Evolutionary conservation across 1,140 invertebrate genomes (phyloP).

Genomic region (Bactericera cockerelli): DNA sequence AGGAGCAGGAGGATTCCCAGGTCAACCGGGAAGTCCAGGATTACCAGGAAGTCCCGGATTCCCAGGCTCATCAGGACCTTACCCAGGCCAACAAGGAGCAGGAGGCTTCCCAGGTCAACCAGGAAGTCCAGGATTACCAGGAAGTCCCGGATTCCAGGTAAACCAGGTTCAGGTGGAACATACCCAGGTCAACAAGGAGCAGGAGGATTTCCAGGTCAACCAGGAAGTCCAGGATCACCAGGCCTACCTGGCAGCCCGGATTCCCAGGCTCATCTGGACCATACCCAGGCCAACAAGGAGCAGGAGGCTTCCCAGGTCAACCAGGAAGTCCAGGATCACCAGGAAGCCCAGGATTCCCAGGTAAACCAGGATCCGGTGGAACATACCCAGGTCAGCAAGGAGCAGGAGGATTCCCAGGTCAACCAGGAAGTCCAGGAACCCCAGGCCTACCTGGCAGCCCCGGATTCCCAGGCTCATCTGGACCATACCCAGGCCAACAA

Average conservation of each 20-base stretch:
- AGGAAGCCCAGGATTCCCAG: neutral
- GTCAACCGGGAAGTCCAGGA: conserved; percentile 14
- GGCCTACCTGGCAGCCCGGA: neutral
- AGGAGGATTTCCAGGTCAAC: conserved; percentile 16
- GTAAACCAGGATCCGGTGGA: neutral
- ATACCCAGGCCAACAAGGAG: neutral
- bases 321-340: conserved; percentile 6
- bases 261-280: neutral
- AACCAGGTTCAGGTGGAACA: conserved; percentile 13
- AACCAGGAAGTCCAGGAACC: conserved; percentile 16
- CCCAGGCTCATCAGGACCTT: no score
- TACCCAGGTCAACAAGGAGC: conserved; percentile 17
- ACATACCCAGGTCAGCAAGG: neutral
- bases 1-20: conserved; percentile 6
- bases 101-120: conserved; percentile 8
- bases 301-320: conserved; percentile 15
- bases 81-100: conserved; percentile 9
- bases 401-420: neutral
- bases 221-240: conserved; percentile 6
- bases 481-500: conserved; percentile 4
- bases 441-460: conserved; percentile 19
- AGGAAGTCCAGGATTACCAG: conserved; percentile 8
- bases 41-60: conserved; percentile 9
- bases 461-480: conserved; percentile 12
- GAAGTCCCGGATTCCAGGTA: conserved; percentile 16